Evolutionary conservation across 2,113 vertebrate genomes (phyloP).

Genomic region (Siphamia tubifer): DNA sequence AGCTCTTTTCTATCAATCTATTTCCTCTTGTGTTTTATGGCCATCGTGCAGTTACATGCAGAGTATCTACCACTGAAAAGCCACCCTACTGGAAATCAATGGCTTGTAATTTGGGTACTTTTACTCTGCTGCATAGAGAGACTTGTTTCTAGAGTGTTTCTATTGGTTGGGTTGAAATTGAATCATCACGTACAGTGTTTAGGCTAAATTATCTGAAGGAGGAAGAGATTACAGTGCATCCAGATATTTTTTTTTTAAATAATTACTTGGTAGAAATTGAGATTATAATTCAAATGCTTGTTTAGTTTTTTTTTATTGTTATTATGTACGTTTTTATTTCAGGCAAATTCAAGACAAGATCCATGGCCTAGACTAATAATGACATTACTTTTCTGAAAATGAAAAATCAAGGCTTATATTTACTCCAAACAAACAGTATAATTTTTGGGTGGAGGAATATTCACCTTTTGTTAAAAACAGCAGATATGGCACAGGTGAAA

Average conservation of each 20-base stretch:
- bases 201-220: constrained; percentile 48
- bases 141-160: constrained; percentile 42
- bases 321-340: constrained; percentile 1
- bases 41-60: constrained; percentile 58
- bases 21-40: constrained; percentile 74
- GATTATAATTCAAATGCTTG: background rate
- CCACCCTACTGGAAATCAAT: constrained; percentile 75
- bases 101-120: constrained; percentile 69
- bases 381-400: background rate
- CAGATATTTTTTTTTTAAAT: constrained; percentile 19
- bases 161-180: constrained; percentile 58
- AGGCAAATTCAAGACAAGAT: background rate
- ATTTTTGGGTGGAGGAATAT: background rate
- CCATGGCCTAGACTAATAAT: no score
- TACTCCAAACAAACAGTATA: background rate
- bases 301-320: constrained; percentile 11
- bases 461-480: constrained; percentile 7
- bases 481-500: constrained; percentile 53
- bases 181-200: constrained; percentile 52
- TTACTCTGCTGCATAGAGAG: constrained; percentile 37
- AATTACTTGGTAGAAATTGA: constrained; percentile 11
- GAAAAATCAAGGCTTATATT: background rate
- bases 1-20: constrained; percentile 67
- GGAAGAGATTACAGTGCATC: constrained; percentile 10
- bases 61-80: constrained; percentile 63